Evolutionary conservation across 1,140 invertebrate species (phyloP).

Genomic region (Diuraphis noxia): DNA sequence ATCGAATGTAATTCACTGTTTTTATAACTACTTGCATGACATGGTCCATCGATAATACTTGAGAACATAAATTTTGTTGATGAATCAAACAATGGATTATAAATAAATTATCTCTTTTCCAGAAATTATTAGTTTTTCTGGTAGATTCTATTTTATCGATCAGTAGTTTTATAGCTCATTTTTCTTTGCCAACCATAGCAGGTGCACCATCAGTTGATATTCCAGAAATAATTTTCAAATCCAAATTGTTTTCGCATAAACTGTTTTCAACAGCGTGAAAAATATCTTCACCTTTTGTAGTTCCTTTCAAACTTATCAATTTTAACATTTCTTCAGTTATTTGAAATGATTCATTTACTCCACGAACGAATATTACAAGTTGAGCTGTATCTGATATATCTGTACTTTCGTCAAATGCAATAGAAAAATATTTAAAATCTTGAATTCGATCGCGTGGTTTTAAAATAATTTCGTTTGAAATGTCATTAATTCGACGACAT

Average conservation of each 20-base stretch:
- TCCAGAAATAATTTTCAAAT: too few relatives aligned
- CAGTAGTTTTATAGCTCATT: background rate
- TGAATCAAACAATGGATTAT: background rate
- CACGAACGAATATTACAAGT: background rate
- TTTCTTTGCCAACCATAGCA: background rate
- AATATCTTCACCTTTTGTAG: background rate
- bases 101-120: too few relatives aligned
- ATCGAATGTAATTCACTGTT: background rate
- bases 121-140: too few relatives aligned
- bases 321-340: slow-evolving; percentile 7
- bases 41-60: background rate
- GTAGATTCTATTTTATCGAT: background rate
- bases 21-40: background rate
- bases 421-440: background rate
- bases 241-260: background rate
- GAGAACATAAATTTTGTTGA: background rate
- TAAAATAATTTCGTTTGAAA: background rate
- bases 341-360: background rate
- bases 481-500: background rate
- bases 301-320: background rate
- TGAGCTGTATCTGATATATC: background rate
- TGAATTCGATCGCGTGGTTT: background rate
- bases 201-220: background rate
- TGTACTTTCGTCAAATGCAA: background rate
- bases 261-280: slow-evolving; percentile 4